Base-by-base conservation (phyloP, 2,113 vertebrate genomes). In the Hiodon tergisus region DNA sequence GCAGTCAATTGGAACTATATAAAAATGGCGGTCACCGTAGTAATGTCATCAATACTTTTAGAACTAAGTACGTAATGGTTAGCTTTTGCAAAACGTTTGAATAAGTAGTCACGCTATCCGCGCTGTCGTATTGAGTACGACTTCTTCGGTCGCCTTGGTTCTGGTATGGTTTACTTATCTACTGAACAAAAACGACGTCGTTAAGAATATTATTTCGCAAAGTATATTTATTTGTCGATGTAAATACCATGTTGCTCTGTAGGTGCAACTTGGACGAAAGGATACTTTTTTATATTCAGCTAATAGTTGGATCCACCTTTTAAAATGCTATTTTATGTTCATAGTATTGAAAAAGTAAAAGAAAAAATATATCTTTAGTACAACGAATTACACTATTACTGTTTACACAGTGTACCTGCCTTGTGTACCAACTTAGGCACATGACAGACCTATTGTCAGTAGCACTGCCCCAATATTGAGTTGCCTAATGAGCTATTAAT, bases 401-500 rank as follows among this genome's bases (percentile, higher is more conserved):
- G 31, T 31, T 31, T 31, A 31, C 31, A 31, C 54, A 62, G 11
- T 16, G 60, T 16, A 63, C 6, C 8, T 17, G 6, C 16, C 14
- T 7, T 31, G 16, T 31, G 61, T 4, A 31, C 31, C 31, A 31
- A 31, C 31, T 4, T 17, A 63, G 61, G 5, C 61, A 7, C 16
- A 6, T 63, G 61, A 7, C 16, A 4, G 4, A 63, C 61, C 61
- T 16, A 31, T 63, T 63, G 61, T 57, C 54, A 57, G 54, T 5
- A 57, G 53, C 54, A 10, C 53, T 69, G 68, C 50, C 7, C 50
- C 52, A 53, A 73, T 73, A 73, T 63, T 73, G 46, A 17, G 60
- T 73, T 62, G 71, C 60, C 71, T 62, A 73, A 73, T 73, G 48
- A 60, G 50, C 58, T 61, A 63, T 62, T 73, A 73, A 73, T 73